Conservation (phyloP, 2,797 vertebrate species). For the Hipposideros larvatus region DNA sequence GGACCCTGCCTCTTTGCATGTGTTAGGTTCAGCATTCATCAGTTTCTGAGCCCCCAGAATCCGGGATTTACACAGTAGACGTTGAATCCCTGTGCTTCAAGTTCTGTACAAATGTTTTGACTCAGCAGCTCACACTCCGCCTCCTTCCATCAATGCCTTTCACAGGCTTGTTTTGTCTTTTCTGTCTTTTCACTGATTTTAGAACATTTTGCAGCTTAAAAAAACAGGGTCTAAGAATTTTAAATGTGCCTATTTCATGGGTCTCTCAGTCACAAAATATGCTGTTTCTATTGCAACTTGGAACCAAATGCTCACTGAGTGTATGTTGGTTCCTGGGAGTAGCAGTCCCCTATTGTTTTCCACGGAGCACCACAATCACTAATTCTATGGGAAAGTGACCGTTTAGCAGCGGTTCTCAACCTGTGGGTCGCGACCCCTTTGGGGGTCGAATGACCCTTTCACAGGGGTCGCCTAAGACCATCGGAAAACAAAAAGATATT, state of each 20-base stretch:
- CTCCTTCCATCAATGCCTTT: not conserved
- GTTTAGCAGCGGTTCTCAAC: not conserved
- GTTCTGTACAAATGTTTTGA: not conserved
- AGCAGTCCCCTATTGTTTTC: constrained; percentile 41
- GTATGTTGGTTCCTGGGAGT: not conserved
- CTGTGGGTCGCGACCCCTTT: no score
- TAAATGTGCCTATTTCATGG: constrained; percentile 41
- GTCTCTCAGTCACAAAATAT: not conserved
- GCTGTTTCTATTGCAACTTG: constrained; percentile 6
- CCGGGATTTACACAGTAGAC: not conserved
- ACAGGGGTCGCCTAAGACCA: no score
- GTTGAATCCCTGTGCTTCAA: not conserved
- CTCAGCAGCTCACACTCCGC: not conserved
- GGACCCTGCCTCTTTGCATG: not conserved
- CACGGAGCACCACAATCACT: constrained; percentile 8
- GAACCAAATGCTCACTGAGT: not conserved
- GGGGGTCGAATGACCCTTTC: no score
- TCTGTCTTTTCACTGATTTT: not conserved
- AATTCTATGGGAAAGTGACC: not conserved
- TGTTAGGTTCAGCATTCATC: not conserved
- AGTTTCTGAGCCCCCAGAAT: not conserved
- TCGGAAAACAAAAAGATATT: no score
- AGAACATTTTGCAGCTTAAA: not conserved
- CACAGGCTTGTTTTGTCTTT: not conserved
- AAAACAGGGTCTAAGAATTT: constrained; percentile 49